These are phyloP conservation scores for Epirrhoe tristata DNA, from an alignment of 2,888 invertebrate genomes.

Conservation along the genomic window DNA sequence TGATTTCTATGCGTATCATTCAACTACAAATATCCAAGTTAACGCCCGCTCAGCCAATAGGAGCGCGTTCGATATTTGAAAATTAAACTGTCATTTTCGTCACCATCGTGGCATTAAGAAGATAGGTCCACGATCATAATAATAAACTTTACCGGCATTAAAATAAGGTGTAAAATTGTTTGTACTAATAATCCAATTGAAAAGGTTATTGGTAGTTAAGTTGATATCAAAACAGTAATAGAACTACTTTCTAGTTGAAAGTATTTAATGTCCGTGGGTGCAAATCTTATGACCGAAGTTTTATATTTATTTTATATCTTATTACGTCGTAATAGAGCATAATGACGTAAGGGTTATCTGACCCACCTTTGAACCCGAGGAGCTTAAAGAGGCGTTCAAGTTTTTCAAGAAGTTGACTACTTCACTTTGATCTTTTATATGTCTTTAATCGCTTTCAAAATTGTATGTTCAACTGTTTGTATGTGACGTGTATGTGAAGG, in stretches of 20 bases:
- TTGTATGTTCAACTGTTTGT: no score
- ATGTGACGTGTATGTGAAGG: no score
- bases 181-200: slow-evolving; percentile 12
- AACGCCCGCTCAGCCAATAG: slow-evolving; percentile 37
- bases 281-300: slow-evolving; percentile 22
- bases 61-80: slow-evolving; percentile 37
- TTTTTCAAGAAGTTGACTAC: neutral
- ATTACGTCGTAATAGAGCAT: neutral
- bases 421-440: neutral
- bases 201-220: slow-evolving; percentile 33
- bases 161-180: slow-evolving; percentile 25
- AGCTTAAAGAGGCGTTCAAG: neutral
- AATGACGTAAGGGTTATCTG: neutral
- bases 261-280: slow-evolving; percentile 29
- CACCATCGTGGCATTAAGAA: slow-evolving; percentile 30
- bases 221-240: slow-evolving; percentile 39
- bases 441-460: no score
- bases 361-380: neutral
- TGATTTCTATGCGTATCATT: slow-evolving; percentile 27
- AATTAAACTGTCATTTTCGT: slow-evolving; percentile 44
- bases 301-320: slow-evolving; percentile 6
- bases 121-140: slow-evolving; percentile 8
- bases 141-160: slow-evolving; percentile 1
- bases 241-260: slow-evolving; percentile 40
- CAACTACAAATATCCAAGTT: slow-evolving; percentile 40